phyloP scores from a whole-genome alignment of 1,140 invertebrate species.

The Solen grandis region DNA sequence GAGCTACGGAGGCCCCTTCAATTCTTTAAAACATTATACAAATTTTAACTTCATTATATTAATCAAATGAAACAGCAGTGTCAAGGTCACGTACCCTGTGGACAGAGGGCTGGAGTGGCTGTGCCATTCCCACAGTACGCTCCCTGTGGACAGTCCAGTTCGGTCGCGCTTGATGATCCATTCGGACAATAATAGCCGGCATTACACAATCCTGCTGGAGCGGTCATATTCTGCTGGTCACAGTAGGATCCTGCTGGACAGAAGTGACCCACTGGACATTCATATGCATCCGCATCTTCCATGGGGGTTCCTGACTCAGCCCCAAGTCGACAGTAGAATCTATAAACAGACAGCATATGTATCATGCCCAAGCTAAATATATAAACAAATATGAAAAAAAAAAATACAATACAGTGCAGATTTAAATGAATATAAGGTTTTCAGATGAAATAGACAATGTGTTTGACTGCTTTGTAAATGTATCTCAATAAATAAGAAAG shows the following conservation, averaged over 20 bases:
- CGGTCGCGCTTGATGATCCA: conserved; percentile 57
- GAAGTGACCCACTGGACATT: conserved; percentile 75
- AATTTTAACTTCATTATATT: too few species aligned
- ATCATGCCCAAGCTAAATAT: too few species aligned
- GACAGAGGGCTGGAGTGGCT: conserved; percentile 66
- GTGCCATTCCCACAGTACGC: conserved; percentile 71
- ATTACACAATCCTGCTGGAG: conserved; percentile 67
- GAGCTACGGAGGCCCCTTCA: too few species aligned
- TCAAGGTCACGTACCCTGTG: conserved; percentile 68
- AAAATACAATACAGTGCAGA: too few species aligned
- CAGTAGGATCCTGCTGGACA: conserved; percentile 76
- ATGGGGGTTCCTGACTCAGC: conserved; percentile 73
- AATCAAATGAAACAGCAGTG: too few species aligned
- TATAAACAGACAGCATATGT: too few species aligned
- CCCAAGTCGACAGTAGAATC: conserved; percentile 74
- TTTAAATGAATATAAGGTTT: too few species aligned
- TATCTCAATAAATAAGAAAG: too few species aligned
- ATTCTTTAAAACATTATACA: too few species aligned
- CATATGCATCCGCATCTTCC: conserved; percentile 72
- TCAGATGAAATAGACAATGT: too few species aligned
- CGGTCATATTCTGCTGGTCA: conserved; percentile 64
- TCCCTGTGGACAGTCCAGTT: conserved; percentile 68
- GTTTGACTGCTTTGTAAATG: too few species aligned
- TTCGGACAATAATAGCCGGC: conserved; percentile 75
- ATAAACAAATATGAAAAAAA: too few species aligned